Evolutionary conservation across 2,113 vertebrate genomes (phyloP).

Genomic region (Shinisaurus crocodilurus): DNA sequence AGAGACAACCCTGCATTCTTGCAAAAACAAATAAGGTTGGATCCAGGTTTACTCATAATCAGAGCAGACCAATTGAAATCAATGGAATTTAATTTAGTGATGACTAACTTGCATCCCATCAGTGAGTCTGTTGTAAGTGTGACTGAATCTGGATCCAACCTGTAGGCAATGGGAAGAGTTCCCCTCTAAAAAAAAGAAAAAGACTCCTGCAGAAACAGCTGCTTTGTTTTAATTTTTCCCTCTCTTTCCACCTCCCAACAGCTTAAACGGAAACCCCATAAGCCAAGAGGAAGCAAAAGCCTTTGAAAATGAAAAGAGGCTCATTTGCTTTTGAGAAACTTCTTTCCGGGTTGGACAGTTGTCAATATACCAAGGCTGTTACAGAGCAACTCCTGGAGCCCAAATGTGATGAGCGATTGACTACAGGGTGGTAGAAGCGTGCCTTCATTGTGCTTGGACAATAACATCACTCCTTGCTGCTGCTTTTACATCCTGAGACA

Average conservation of each 20-base stretch:
- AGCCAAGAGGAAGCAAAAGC: constrained; percentile 74
- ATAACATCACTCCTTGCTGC: not conserved
- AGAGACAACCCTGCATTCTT: too few relatives aligned
- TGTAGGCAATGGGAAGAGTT: not conserved
- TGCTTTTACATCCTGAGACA: not conserved
- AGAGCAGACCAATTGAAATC: too few relatives aligned
- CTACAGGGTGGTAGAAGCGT: not conserved
- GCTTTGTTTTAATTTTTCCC: constrained; percentile 12
- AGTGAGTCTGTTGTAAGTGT: too few relatives aligned
- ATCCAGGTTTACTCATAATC: too few relatives aligned
- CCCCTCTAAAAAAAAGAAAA: not conserved
- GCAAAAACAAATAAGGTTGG: not conserved
- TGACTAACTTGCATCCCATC: too few relatives aligned
- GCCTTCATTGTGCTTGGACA: not conserved
- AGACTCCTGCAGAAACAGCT: not conserved
- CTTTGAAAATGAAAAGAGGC: constrained; percentile 75
- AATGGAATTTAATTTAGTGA: too few relatives aligned
- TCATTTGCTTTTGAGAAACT: constrained; percentile 74
- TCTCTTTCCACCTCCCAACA: constrained; percentile 51
- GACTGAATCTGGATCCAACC: too few relatives aligned
- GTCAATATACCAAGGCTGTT: not conserved
- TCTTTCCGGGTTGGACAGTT: not conserved
- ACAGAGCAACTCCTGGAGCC: not conserved
- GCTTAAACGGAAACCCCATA: constrained; percentile 78
- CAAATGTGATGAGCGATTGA: not conserved